Evolutionary conservation across 2,113 vertebrate species (phyloP).

Genomic region (Haemorhous mexicanus): DNA sequence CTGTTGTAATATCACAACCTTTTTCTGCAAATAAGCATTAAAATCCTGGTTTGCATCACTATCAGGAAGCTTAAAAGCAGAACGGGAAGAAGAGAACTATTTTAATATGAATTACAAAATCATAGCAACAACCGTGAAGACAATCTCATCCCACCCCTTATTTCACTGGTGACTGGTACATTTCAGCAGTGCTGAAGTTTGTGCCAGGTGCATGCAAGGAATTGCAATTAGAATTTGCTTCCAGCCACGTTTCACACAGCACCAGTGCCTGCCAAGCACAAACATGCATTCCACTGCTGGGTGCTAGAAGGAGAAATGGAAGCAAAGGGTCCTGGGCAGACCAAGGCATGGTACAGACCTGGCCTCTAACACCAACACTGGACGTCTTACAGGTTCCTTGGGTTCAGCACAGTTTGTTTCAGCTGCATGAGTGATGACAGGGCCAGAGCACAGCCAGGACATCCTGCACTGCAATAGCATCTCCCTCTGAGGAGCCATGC

Average conservation of each 20-base stretch:
- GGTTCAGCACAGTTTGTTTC: not conserved
- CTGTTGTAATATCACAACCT: not conserved
- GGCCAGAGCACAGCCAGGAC: not conserved
- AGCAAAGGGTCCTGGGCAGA: not conserved
- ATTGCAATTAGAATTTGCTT: not conserved
- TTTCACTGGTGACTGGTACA: not conserved
- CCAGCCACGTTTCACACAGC: not conserved
- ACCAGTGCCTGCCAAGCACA: not conserved
- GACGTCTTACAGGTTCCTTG: not conserved
- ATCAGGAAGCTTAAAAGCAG: not conserved
- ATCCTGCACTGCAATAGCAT: not conserved
- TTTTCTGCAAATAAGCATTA: not conserved
- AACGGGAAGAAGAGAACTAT: not conserved
- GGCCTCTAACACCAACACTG: not conserved
- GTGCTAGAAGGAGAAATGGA: not conserved
- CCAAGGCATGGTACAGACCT: fast-evolving
- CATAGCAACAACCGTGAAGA: not conserved
- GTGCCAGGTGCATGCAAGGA: not conserved
- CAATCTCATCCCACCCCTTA: not conserved
- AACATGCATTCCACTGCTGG: not conserved
- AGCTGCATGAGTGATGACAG: not conserved
- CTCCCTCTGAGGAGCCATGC: not conserved
- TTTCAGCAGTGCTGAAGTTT: not conserved
- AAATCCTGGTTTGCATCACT: not conserved
- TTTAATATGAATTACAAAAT: not conserved